A percentile compares a stretch with the other conserved stretches of the same genome.
These are phyloP conservation scores for human (Homo sapiens) DNA, from an alignment of 2,113 vertebrate species.

Conservation along the genomic window DNA sequence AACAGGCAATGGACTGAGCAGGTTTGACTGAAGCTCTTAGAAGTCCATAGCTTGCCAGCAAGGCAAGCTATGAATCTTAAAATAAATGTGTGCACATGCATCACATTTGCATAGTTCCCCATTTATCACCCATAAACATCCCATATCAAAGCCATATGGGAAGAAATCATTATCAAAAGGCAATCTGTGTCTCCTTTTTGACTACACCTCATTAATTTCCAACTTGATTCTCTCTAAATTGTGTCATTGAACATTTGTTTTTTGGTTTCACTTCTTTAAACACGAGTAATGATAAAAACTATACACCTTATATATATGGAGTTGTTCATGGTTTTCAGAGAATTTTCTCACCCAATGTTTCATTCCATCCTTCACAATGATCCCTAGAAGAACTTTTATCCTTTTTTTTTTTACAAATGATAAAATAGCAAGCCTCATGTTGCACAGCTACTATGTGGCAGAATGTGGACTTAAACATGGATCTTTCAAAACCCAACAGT, in stretches of 20 bases:
- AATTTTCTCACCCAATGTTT: background rate
- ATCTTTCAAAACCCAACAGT: conserved; percentile 39
- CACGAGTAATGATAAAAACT: conserved; percentile 45
- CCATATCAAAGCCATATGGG: conserved; percentile 56
- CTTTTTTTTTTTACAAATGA: background rate
- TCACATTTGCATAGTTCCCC: conserved; percentile 24
- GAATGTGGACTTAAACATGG: background rate
- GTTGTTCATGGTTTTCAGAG: conserved; percentile 34
- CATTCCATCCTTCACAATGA: background rate
- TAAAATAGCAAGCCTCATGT: background rate
- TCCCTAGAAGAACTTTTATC: background rate
- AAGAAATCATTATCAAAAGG: conserved; percentile 69
- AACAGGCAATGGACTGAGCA: background rate
- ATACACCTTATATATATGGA: conserved; percentile 40
- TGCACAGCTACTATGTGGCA: background rate
- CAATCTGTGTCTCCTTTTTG: conserved; percentile 65
- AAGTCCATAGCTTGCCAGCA: conserved; percentile 34
- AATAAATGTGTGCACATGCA: conserved; percentile 35
- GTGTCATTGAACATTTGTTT: conserved; percentile 57
- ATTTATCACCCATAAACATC: conserved; percentile 57
- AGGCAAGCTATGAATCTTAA: conserved; percentile 56
- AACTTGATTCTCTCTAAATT: conserved; percentile 57
- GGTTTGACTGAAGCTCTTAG: conserved; percentile 30
- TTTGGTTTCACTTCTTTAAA: conserved; percentile 65
- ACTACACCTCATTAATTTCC: conserved; percentile 69